These are phyloP conservation scores for Lethocerus indicus DNA, from an alignment of 1,140 invertebrate species.

Conservation along the genomic window DNA sequence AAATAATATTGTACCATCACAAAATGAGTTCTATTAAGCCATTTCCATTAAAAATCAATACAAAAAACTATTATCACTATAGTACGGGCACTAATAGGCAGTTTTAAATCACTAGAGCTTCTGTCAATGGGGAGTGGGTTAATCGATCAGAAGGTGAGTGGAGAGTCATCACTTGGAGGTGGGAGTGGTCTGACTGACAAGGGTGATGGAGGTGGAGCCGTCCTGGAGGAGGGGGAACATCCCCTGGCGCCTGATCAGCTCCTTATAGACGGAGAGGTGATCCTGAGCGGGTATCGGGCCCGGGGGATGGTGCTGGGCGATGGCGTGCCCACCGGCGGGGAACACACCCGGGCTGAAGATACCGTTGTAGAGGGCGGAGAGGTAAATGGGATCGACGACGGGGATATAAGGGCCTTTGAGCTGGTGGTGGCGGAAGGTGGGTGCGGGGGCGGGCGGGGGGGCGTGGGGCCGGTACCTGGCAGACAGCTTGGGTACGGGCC, in stretches of 20 bases:
- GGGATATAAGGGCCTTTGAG: conserved; percentile 15
- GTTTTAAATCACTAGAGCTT: too few relatives aligned
- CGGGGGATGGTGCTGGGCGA: too few relatives aligned
- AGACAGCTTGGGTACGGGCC: too few relatives aligned
- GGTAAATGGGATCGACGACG: conserved; percentile 24
- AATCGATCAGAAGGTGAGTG: too few relatives aligned
- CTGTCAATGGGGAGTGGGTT: too few relatives aligned
- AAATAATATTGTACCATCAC: too few relatives aligned
- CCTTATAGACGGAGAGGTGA: conserved; percentile 26
- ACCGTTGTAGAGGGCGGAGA: conserved; percentile 24
- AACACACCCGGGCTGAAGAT: conserved; percentile 11
- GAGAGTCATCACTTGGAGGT: conserved; percentile 19
- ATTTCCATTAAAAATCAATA: too few relatives aligned
- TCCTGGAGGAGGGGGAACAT: conserved; percentile 17
- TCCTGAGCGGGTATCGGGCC: too few relatives aligned
- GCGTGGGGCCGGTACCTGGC: conserved; percentile 18
- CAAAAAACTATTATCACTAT: too few relatives aligned
- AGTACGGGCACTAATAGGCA: too few relatives aligned
- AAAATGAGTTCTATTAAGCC: too few relatives aligned
- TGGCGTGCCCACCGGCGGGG: conserved; percentile 19
- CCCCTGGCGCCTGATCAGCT: conserved; percentile 19
- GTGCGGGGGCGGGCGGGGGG: conserved; percentile 25
- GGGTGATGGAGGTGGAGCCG: conserved; percentile 19
- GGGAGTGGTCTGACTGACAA: conserved; percentile 17
- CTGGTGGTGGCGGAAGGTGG: conserved; percentile 26